phyloP scores from a whole-genome alignment of 2,797 vertebrate species.

The Tenualosa ilisha region DNA sequence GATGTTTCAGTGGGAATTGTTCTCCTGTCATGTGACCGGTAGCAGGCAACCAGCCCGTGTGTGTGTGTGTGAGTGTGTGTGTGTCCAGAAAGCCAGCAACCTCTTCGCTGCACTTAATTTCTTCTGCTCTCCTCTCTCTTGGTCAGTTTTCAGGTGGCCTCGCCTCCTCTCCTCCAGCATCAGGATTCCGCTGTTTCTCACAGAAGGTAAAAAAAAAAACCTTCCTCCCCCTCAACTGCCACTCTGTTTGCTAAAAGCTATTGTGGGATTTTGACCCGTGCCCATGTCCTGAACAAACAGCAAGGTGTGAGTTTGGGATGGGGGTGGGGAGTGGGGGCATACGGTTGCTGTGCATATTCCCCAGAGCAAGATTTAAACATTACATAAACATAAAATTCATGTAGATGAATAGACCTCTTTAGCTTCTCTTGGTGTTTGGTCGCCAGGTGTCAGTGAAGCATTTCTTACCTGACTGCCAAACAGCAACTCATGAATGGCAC shows the following conservation, averaged over 20 bases:
- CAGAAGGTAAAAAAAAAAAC: constrained; percentile 43
- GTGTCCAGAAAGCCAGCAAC: constrained; percentile 16
- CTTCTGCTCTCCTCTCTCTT: constrained; percentile 19
- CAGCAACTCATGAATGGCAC: background rate
- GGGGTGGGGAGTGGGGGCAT: background rate
- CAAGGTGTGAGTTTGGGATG: background rate
- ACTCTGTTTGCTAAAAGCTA: constrained; percentile 41
- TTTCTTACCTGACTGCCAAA: background rate
- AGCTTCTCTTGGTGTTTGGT: background rate
- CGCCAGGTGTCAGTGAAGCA: background rate
- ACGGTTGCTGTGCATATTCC: background rate
- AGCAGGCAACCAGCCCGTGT: constrained; percentile 8
- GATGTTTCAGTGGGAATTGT: constrained; percentile 59
- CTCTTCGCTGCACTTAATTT: constrained; percentile 25
- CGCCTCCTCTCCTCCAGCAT: background rate
- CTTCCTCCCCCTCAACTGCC: constrained; percentile 20
- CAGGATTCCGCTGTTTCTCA: constrained; percentile 13
- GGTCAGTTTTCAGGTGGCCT: constrained; percentile 17
- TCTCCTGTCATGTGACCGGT: constrained; percentile 56
- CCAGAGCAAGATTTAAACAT: constrained; percentile 7
- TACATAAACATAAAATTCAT: constrained; percentile 15
- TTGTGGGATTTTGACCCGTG: constrained; percentile 22
- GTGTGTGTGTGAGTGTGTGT: background rate
- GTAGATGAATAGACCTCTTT: constrained; percentile 20
- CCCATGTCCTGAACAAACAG: constrained; percentile 36